phyloP scores from a whole-genome alignment of 2,797 vertebrate genomes.

The Nannoperca obscura region DNA sequence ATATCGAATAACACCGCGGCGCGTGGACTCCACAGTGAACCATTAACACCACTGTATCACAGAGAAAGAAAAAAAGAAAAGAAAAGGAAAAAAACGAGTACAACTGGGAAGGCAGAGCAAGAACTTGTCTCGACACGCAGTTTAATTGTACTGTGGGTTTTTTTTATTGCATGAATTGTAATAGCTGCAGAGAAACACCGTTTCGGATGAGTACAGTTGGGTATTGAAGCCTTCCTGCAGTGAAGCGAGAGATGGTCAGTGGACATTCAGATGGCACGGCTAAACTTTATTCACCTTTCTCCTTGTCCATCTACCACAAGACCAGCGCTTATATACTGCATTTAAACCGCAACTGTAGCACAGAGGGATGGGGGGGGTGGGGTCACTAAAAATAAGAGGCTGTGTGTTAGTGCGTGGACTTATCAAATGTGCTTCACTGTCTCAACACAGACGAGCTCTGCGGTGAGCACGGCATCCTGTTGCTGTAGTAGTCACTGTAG shows the following conservation, averaged over 20 bases:
- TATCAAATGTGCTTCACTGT: slow-evolving; percentile 56
- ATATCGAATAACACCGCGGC: neutral
- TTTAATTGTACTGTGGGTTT: slow-evolving; percentile 68
- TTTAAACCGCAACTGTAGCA: slow-evolving; percentile 55
- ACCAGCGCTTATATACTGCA: slow-evolving; percentile 73
- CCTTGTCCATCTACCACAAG: slow-evolving; percentile 47
- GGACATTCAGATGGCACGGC: slow-evolving; percentile 74
- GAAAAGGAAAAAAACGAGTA: no score
- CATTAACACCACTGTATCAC: no score
- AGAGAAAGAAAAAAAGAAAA: no score
- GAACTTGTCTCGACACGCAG: slow-evolving; percentile 24
- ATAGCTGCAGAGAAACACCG: slow-evolving; percentile 79
- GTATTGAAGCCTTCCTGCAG: slow-evolving; percentile 65
- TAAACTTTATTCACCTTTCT: slow-evolving; percentile 47
- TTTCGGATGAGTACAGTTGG: slow-evolving; percentile 76
- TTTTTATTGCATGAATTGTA: slow-evolving; percentile 88
- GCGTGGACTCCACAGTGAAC: neutral
- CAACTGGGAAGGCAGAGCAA: neutral
- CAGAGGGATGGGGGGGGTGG: neutral
- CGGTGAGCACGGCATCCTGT: slow-evolving; percentile 13
- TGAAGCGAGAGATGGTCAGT: slow-evolving; percentile 59
- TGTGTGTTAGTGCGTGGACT: slow-evolving; percentile 28
- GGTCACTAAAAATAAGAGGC: slow-evolving; percentile 20
- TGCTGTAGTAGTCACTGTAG: slow-evolving; percentile 21
- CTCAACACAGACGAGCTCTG: slow-evolving; percentile 16